Evolutionary conservation across 2,797 vertebrate genomes (phyloP).

Genomic region (Mareca penelope): DNA sequence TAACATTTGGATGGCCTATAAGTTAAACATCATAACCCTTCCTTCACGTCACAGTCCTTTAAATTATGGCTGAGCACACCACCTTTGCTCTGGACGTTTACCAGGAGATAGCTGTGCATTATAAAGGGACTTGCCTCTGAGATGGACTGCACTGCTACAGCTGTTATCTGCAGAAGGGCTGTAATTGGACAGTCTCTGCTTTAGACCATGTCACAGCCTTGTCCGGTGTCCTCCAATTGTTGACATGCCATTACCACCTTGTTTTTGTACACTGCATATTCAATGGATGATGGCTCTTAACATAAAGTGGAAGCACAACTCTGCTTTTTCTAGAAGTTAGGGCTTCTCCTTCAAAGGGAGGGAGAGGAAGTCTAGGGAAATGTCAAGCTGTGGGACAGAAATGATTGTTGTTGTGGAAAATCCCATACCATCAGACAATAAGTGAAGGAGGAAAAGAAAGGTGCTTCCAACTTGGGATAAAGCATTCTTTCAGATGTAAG

Average conservation of each 20-base stretch:
- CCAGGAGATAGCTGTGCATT: background rate
- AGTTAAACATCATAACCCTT: slow-evolving; percentile 83
- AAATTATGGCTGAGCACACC: slow-evolving; percentile 77
- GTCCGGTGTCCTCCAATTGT: slow-evolving; percentile 5
- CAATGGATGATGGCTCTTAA: slow-evolving; percentile 37
- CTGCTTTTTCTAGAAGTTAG: background rate
- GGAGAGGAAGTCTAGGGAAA: background rate
- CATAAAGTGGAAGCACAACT: slow-evolving; percentile 24
- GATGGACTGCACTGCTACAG: background rate
- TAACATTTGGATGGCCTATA: slow-evolving; percentile 85
- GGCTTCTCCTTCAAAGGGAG: background rate
- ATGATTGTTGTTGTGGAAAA: background rate
- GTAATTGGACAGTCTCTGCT: background rate
- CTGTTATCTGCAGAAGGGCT: slow-evolving; percentile 10
- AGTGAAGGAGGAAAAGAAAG: background rate
- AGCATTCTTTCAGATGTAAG: background rate
- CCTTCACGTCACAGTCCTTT: slow-evolving; percentile 75
- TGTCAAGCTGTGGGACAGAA: background rate
- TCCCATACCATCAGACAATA: background rate
- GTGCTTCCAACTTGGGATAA: background rate
- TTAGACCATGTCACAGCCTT: background rate
- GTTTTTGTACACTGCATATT: slow-evolving; percentile 23
- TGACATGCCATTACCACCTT: background rate
- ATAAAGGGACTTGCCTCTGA: slow-evolving; percentile 52
- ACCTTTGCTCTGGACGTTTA: slow-evolving; percentile 72